Evolutionary conservation across 1,140 invertebrate genomes (phyloP), one percentile per base, ranked within the genome.

Genomic region (Zaprionus davidi): DNA sequence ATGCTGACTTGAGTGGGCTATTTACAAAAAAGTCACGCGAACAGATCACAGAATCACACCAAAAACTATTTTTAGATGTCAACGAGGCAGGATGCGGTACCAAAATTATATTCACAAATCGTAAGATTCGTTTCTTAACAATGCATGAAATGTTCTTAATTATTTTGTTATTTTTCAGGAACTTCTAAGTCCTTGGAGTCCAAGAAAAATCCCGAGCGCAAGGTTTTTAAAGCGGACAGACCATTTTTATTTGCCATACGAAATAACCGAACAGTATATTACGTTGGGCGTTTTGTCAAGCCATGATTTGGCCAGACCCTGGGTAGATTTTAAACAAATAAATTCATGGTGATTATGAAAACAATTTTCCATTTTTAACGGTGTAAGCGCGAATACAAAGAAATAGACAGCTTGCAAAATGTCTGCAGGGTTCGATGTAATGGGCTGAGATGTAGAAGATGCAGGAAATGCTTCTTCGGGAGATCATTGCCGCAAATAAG

Each of bases 1-100:
- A 72, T 24, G 94, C 96, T 5, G 94, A 97, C 75, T 93, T 97
- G 3, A 93, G 94, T 26, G 94, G 94, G 9, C 95, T 97, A 20
- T 93, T 95, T 60, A 82, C 93, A 28, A 82, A 94, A 4, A 76
- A 90, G 12, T 28, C 86, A 92, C 81, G 85, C 9, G 73, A 82
- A 38, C 68, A 66, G n/a, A 93, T 83, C 5, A 90, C 72, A 13
- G 93, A 95, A 66, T 95, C 95, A 7, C 86, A 96, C 2, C 96
- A 97, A 81, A 96, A 97, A 87, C 95, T 95, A 6, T 95, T 94
- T 73, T 94, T 97, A 28, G 94, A 95, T 87, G 95, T 97, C 0
- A 95, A 96, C 79, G 96, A 97, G 92, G 94, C 95, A 82, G 96
- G 96, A 12, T 95, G 95, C 28, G 96, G 96, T 92, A 96, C 96